Percentiles rank a stretch among this genome's conserved stretches.
phyloP scores from a whole-genome alignment of 2,797 vertebrate genomes.

The Carcharodon carcharias region DNA sequence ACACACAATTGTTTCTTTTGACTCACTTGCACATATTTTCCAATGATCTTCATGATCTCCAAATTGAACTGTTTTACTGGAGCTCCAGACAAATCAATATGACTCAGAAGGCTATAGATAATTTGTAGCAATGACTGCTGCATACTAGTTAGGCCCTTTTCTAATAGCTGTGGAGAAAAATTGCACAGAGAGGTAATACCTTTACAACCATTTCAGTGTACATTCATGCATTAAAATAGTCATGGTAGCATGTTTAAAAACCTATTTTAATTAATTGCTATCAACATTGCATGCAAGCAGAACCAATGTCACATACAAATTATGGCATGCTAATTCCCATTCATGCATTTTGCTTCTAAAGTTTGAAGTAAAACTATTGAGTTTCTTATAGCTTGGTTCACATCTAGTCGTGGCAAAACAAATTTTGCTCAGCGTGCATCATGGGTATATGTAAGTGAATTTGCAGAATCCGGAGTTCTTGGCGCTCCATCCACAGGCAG shows the following conservation, averaged over 20 bases:
- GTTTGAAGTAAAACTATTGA: neutral
- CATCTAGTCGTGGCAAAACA: neutral
- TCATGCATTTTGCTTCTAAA: neutral
- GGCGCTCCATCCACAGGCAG: too few relatives aligned
- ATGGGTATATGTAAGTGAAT: neutral
- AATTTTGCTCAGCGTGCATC: neutral
- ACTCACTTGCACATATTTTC: slow-evolving; percentile 96
- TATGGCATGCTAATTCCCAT: neutral
- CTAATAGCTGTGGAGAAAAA: slow-evolving; percentile 67
- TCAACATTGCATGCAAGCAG: neutral
- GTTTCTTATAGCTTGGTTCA: neutral
- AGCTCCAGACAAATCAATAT: slow-evolving; percentile 86
- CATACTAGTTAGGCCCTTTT: slow-evolving; percentile 92
- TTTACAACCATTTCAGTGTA: neutral
- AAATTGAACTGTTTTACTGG: slow-evolving; percentile 97
- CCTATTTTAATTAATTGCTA: neutral
- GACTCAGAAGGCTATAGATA: slow-evolving; percentile 91
- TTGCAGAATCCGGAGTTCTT: neutral
- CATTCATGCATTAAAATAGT: neutral
- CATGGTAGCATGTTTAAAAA: neutral
- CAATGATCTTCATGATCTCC: slow-evolving; percentile 97
- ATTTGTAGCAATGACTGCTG: slow-evolving; percentile 94
- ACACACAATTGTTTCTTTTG: neutral
- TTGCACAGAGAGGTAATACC: neutral
- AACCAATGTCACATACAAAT: neutral